Base-by-base conservation (phyloP, 2,888 invertebrate genomes). In the Dasypolia templi region DNA sequence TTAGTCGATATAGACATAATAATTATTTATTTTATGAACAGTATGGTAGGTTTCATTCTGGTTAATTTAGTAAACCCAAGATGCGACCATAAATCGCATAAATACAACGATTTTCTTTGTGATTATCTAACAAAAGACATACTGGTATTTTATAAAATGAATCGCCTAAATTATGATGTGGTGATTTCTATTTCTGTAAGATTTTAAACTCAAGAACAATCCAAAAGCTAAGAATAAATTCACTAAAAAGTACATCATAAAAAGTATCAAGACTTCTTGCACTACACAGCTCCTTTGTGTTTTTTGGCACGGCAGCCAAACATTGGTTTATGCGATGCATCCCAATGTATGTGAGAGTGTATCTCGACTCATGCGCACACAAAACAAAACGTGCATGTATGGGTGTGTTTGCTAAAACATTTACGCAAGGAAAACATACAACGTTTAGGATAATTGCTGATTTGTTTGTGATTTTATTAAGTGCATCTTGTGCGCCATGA, bases 291-390 rank as follows among this genome's bases (percentile, higher is more conserved):
- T 92, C 91, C 93, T 93, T 94, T 95, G 95, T 95, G 95, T 93
- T 95, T 95, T 95, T 96, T 96, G 96, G 96, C 96, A 95, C 93
- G 73, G 92, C 89, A 76, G 95, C 96, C 95, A 95, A 95, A 94
- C 94, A 93, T 92, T 90, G 90, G 94, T 95, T 94, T 94, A 95
- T 93, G 92, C 89, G 94, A 93, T 94, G 94, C 93, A 92, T 92
- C 92, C 88, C 89, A 76, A 62, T 72, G 73, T 64, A 75, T 76
- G 89, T 87, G 88, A 87, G 77, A 12, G 88, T 70, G 86, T 85
- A 76, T 86, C 89, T 89, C 89, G 58, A 82, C 65, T 58, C 67
- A n/a, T 77, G 89, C 85, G 86, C 87, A 88, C 87, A 89, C 83
- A 82, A 81, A 85, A 77, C 76, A 84, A 79, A 35, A 61, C 51